These are phyloP conservation scores for Chrysopilus asiliformis DNA, from an alignment of 2,888 invertebrate genomes.

Conservation along the genomic window DNA sequence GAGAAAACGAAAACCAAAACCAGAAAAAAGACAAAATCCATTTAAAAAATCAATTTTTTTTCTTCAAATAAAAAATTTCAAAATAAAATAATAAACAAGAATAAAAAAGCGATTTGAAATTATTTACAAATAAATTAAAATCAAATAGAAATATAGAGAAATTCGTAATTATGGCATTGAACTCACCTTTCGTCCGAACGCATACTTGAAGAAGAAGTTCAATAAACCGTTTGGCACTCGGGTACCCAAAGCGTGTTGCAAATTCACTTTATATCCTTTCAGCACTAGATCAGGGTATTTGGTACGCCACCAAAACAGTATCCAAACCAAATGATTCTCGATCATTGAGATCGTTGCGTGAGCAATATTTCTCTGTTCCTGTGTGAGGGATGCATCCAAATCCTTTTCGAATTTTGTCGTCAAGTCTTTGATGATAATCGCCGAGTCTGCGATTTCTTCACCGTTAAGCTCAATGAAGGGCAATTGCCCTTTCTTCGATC, in stretches of 20 bases:
- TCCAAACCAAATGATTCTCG: slow-evolving; percentile 88
- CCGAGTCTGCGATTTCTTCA: slow-evolving; percentile 85
- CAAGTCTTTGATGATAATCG: slow-evolving; percentile 79
- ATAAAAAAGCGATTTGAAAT: background rate
- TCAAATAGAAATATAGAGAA: background rate
- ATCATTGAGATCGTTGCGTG: slow-evolving; percentile 91
- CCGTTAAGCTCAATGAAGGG: slow-evolving; percentile 93
- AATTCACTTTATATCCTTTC: slow-evolving; percentile 82
- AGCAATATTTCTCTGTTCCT: slow-evolving; percentile 75
- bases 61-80: slow-evolving; percentile 2
- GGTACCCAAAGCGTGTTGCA: slow-evolving; percentile 77
- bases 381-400: slow-evolving; percentile 65
- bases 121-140: background rate
- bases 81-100: slow-evolving; percentile 1
- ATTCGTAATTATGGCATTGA: slow-evolving; percentile 2
- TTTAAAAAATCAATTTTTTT: background rate
- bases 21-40: slow-evolving; percentile 22
- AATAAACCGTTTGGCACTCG: slow-evolving; percentile 77
- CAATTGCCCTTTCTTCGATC: slow-evolving; percentile 86
- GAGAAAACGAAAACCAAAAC: too few species aligned
- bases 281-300: slow-evolving; percentile 82
- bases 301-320: slow-evolving; percentile 81
- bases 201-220: slow-evolving; percentile 81
- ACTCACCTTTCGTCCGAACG: slow-evolving; percentile 70
- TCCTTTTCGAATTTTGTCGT: slow-evolving; percentile 71